A percentile compares a stretch with the other conserved stretches of the same genome.
phyloP scores from a whole-genome alignment of 2,797 vertebrate species.

The Discoglossus pictus region DNA sequence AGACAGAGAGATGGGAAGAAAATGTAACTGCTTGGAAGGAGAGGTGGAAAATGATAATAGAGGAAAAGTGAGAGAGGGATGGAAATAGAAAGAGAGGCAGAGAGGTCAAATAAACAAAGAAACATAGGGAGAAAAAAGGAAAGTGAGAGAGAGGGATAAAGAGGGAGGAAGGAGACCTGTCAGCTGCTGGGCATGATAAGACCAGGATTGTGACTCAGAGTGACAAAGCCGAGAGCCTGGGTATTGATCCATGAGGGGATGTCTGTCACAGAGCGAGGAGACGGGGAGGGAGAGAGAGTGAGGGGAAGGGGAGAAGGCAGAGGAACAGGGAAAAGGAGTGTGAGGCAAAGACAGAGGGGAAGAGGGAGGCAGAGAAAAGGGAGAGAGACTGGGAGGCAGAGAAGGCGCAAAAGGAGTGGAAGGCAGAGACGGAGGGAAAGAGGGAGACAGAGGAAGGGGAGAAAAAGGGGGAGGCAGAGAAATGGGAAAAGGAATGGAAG shows the following conservation, averaged over 20 bases:
- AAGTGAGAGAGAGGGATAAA: conserved; percentile 9
- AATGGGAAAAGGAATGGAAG: background rate
- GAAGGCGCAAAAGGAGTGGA: background rate
- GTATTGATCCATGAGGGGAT: conserved; percentile 38
- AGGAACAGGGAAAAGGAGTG: too few species aligned
- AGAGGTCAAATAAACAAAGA: too few species aligned
- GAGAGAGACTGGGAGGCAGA: background rate
- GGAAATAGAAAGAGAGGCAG: background rate
- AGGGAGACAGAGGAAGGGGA: conserved; percentile 21
- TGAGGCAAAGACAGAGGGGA: background rate
- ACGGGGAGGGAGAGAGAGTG: background rate
- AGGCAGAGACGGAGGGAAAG: background rate
- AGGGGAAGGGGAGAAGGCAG: background rate
- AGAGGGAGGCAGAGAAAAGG: background rate
- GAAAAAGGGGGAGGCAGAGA: conserved; percentile 43
- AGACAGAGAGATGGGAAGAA: too few species aligned
- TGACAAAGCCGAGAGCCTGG: conserved; percentile 37
- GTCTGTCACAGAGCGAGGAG: too few species aligned
- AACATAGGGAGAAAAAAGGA: too few species aligned
- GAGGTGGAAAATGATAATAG: too few species aligned
- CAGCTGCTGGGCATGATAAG: conserved; percentile 46
- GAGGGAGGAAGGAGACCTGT: conserved; percentile 26
- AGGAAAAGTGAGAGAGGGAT: conserved; percentile 12
- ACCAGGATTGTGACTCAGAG: conserved; percentile 42
- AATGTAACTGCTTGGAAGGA: too few species aligned